These are phyloP conservation scores for Crepidodera aurea DNA, from an alignment of 2,888 invertebrate species.

Conservation along the genomic window DNA sequence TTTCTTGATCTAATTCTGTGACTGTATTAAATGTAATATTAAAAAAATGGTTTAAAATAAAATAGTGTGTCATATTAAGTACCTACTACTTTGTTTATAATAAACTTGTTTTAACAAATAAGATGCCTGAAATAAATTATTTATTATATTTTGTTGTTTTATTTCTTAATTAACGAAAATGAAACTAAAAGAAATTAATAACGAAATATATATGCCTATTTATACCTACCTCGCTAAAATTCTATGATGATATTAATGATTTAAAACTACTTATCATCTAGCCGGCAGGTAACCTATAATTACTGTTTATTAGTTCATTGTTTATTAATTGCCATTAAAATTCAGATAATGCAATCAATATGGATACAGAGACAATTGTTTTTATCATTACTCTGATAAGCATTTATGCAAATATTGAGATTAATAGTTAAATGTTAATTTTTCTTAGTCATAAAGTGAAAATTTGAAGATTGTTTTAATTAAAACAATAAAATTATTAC, in stretches of 20 bases:
- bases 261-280: too few relatives aligned
- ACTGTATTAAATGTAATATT: too few relatives aligned
- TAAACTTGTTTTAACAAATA: neutral
- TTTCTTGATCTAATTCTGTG: too few relatives aligned
- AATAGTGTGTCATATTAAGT: neutral
- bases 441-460: neutral
- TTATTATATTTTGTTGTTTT: slow-evolving; percentile 5
- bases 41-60: too few relatives aligned
- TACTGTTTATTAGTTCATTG: slow-evolving; percentile 1
- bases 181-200: too few relatives aligned
- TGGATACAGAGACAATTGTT: slow-evolving; percentile 4
- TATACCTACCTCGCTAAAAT: too few relatives aligned
- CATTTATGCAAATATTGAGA: slow-evolving; percentile 7
- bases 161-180: neutral
- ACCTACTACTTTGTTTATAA: neutral
- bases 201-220: too few relatives aligned
- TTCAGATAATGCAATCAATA: slow-evolving; percentile 7
- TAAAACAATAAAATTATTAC: too few relatives aligned
- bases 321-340: slow-evolving; percentile 3
- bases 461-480: neutral
- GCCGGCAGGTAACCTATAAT: too few relatives aligned
- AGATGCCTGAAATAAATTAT: slow-evolving; percentile 11
- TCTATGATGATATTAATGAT: too few relatives aligned
- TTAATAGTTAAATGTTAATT: slow-evolving; percentile 8
- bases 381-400: slow-evolving; percentile 8